These are phyloP conservation scores for Pocota personata DNA, from an alignment of 2,888 invertebrate genomes.

Conservation along the genomic window DNA sequence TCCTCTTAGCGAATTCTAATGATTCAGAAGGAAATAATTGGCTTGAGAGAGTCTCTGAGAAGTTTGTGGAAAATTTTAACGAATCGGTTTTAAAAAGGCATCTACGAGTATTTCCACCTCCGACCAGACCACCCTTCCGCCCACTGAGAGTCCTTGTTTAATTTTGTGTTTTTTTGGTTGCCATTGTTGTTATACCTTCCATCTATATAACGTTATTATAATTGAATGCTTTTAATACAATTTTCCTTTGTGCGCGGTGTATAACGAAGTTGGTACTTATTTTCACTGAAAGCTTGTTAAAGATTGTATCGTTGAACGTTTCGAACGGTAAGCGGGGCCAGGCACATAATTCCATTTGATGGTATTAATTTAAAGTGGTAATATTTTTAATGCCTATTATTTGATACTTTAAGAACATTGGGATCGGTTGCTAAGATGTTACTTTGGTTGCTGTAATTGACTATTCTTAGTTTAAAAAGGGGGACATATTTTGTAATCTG, in stretches of 20 bases:
- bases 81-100: slow-evolving; percentile 26
- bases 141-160: background rate
- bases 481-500: too few species aligned
- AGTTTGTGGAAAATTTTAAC: slow-evolving; percentile 29
- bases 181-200: background rate
- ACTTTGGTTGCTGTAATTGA: background rate
- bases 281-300: background rate
- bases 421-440: background rate
- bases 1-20: slow-evolving; percentile 61
- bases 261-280: slow-evolving; percentile 15
- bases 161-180: background rate
- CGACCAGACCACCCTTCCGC: background rate
- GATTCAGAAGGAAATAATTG: slow-evolving; percentile 55
- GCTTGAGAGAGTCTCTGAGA: slow-evolving; percentile 10
- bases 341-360: slow-evolving; percentile 17
- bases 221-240: slow-evolving; percentile 46
- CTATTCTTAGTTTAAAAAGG: background rate
- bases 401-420: background rate
- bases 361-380: slow-evolving; percentile 10
- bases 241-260: slow-evolving; percentile 8
- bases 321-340: background rate
- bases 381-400: background rate
- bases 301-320: slow-evolving; percentile 5
- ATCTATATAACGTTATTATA: slow-evolving; percentile 14
- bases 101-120: too few species aligned